These are phyloP conservation scores for Arenaria interpres DNA, from an alignment of 2,113 vertebrate genomes.

Conservation along the genomic window DNA sequence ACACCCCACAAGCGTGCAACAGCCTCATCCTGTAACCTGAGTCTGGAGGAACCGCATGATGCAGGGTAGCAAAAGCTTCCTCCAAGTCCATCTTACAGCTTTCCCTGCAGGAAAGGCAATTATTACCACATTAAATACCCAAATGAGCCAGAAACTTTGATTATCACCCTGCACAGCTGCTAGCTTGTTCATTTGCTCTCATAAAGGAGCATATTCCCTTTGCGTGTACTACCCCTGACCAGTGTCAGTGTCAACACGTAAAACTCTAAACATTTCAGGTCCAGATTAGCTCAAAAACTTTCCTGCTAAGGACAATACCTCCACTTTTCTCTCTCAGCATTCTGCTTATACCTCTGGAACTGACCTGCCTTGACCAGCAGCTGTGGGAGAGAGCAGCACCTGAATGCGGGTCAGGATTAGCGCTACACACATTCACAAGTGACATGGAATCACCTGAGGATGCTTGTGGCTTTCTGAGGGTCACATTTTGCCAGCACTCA, in stretches of 20 bases:
- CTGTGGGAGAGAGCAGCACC: background rate
- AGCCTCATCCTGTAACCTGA: background rate
- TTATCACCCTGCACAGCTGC: background rate
- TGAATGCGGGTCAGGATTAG: background rate
- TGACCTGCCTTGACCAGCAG: background rate
- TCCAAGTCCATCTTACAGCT: background rate
- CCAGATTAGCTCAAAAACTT: background rate
- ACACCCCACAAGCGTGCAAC: fast-evolving
- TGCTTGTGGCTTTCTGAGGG: background rate
- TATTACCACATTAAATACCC: background rate
- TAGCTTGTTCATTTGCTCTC: background rate
- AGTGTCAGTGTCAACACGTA: background rate
- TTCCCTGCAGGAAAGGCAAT: background rate
- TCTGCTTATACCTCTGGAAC: background rate
- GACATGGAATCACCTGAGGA: background rate
- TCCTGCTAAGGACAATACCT: background rate
- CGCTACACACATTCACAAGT: background rate
- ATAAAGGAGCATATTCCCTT: fast-evolving
- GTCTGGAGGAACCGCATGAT: background rate
- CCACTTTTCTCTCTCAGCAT: background rate
- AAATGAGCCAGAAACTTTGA: background rate
- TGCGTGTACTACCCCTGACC: background rate
- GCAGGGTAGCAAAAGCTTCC: background rate
- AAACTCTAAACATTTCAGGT: background rate
- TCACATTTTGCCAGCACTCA: fast-evolving